These are phyloP conservation scores for Rhogogaster chlorosoma DNA, from an alignment of 2,888 invertebrate species.

Conservation along the genomic window DNA sequence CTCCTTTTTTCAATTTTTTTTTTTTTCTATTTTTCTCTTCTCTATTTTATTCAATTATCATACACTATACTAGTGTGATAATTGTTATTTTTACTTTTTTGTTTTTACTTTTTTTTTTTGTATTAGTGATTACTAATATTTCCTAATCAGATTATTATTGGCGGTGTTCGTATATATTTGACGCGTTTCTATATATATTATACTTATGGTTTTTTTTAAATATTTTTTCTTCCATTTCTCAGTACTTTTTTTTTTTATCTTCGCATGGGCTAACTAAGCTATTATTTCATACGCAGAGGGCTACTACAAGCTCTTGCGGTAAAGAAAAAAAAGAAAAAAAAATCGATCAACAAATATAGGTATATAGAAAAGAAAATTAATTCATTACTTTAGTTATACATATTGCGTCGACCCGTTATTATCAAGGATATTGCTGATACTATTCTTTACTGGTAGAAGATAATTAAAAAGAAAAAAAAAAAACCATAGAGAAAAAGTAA, in stretches of 20 bases:
- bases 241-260: too few relatives aligned
- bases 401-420: background rate
- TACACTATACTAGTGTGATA: background rate
- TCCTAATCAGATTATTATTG: constrained; percentile 7
- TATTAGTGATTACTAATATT: constrained; percentile 26
- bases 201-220: constrained; percentile 36
- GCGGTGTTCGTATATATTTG: constrained; percentile 22
- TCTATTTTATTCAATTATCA: background rate
- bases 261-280: constrained; percentile 6
- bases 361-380: background rate
- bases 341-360: background rate
- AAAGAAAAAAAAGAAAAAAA: background rate
- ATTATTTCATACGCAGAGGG: constrained; percentile 20
- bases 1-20: constrained; percentile 63
- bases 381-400: background rate
- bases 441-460: background rate
- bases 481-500: background rate
- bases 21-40: constrained; percentile 48
- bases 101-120: background rate
- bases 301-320: constrained; percentile 14
- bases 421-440: background rate
- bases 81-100: background rate
- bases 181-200: constrained; percentile 13
- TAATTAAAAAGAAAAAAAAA: background rate
- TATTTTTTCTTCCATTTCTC: constrained; percentile 20